A percentile compares a stretch with the other conserved stretches of the same genome.
Conservation (phyloP, 1,140 invertebrate species). For the Drosophila repletoides region DNA sequence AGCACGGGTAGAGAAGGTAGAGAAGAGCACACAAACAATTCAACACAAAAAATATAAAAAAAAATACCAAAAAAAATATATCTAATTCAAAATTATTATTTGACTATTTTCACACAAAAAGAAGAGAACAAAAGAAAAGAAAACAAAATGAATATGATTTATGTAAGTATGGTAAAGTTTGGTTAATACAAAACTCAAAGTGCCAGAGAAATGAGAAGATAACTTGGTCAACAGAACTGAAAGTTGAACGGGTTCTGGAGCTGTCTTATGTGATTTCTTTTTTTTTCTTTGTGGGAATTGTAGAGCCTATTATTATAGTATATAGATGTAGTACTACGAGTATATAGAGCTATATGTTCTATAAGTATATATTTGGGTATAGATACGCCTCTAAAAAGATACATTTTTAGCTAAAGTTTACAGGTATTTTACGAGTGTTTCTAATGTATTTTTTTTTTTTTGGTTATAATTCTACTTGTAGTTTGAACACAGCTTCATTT, state of each 20-base stretch:
- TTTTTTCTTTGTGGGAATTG: constrained; percentile 28
- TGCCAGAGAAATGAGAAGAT: constrained; percentile 5
- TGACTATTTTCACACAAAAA: not conserved
- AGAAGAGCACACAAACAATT: constrained; percentile 23
- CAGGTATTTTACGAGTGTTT: constrained; percentile 6
- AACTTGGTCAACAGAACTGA: constrained; percentile 19
- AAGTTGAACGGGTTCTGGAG: constrained; percentile 30
- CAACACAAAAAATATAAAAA: constrained; percentile 19
- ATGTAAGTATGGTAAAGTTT: constrained; percentile 16
- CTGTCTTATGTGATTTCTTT: constrained; percentile 35
- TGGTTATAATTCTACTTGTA: not conserved
- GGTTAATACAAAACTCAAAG: constrained; percentile 6
- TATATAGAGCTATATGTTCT: constrained; percentile 1
- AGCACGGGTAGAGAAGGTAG: constrained; percentile 51
- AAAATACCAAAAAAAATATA: not conserved
- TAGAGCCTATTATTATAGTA: too few species aligned
- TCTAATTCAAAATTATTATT: constrained; percentile 5
- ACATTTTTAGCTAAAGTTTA: constrained; percentile 11
- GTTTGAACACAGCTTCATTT: not conserved
- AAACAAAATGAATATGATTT: constrained; percentile 21
- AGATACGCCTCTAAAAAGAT: constrained; percentile 11
- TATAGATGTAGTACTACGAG: too few species aligned
- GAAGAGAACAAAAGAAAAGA: too few species aligned
- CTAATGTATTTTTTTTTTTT: not conserved
- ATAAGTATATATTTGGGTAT: not conserved